Conservation (phyloP, 37 sponge, comb jelly and placozoan species). For the Mnemiopsis leidyi region DNA sequence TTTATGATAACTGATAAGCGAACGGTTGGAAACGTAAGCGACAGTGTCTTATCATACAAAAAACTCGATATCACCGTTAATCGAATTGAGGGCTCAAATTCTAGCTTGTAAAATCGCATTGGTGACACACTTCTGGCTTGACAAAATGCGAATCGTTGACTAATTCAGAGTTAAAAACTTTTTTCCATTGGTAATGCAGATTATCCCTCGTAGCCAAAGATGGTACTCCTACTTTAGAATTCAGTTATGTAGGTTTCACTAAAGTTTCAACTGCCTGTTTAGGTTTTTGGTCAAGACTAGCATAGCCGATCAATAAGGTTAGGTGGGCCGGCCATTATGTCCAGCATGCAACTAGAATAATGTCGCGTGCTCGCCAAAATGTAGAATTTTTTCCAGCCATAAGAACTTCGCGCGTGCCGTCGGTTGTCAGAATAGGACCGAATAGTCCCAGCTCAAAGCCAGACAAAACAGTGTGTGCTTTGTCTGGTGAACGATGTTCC, state of each 20-base stretch:
- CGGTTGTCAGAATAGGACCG: not conserved
- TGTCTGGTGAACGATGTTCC: not conserved
- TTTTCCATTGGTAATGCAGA: too few relatives aligned
- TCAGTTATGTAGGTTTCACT: too few relatives aligned
- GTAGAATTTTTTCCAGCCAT: not conserved
- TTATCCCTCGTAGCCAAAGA: too few relatives aligned
- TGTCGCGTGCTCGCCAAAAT: not conserved
- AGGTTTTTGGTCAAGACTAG: too few relatives aligned
- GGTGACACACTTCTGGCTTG: too few relatives aligned
- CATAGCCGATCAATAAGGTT: too few relatives aligned
- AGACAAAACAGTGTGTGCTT: not conserved
- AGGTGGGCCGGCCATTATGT: too few relatives aligned
- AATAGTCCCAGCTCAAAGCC: not conserved
- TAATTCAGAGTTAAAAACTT: too few relatives aligned
- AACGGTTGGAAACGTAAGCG: not conserved
- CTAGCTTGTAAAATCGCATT: not conserved
- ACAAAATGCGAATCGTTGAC: too few relatives aligned
- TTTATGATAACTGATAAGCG: not conserved
- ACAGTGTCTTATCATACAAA: not conserved
- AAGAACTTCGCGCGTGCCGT: not conserved
- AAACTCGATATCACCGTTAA: not conserved
- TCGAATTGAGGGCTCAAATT: not conserved
- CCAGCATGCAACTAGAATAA: not conserved
- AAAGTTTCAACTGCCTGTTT: too few relatives aligned
- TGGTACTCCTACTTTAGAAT: too few relatives aligned